Percentiles rank a stretch among this genome's conserved stretches.
Conservation (phyloP, 2,888 invertebrate genomes). For the Dolichomitus sp. region DNA sequence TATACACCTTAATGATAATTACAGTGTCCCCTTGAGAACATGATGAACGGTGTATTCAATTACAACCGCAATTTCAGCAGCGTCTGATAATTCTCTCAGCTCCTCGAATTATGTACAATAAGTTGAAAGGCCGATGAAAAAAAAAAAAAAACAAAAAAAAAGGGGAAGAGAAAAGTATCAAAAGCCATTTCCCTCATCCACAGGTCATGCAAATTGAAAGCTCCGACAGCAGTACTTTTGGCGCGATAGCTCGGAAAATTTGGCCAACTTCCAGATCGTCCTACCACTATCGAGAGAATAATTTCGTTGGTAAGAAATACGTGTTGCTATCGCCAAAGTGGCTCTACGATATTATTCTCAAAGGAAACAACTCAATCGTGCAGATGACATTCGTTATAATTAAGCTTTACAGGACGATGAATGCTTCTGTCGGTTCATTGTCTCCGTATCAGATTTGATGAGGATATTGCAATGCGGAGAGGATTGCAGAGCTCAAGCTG, state of each 20-base stretch:
- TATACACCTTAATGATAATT: constrained; percentile 51
- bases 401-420: constrained; percentile 8
- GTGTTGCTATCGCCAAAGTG: constrained; percentile 19
- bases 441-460: constrained; percentile 25
- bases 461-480: constrained; percentile 16
- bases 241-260: constrained; percentile 37
- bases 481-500: constrained; percentile 8
- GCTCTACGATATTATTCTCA: constrained; percentile 4
- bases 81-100: constrained; percentile 2
- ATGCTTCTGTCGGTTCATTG: constrained; percentile 20
- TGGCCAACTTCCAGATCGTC: constrained; percentile 36
- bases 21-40: constrained; percentile 39
- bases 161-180: background rate
- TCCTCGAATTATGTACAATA: background rate
- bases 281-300: constrained; percentile 20
- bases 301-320: constrained; percentile 23
- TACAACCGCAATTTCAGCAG: constrained; percentile 29
- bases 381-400: constrained; percentile 30
- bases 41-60: constrained; percentile 56
- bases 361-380: constrained; percentile 17
- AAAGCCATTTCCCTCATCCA: constrained; percentile 9
- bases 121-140: background rate
- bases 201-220: constrained; percentile 46
- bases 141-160: background rate
- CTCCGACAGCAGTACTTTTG: constrained; percentile 22